A percentile compares a stretch with the other conserved stretches of the same genome.
These are phyloP conservation scores for Xylocopa sonorina DNA, from an alignment of 1,140 invertebrate species.

Conservation along the genomic window DNA sequence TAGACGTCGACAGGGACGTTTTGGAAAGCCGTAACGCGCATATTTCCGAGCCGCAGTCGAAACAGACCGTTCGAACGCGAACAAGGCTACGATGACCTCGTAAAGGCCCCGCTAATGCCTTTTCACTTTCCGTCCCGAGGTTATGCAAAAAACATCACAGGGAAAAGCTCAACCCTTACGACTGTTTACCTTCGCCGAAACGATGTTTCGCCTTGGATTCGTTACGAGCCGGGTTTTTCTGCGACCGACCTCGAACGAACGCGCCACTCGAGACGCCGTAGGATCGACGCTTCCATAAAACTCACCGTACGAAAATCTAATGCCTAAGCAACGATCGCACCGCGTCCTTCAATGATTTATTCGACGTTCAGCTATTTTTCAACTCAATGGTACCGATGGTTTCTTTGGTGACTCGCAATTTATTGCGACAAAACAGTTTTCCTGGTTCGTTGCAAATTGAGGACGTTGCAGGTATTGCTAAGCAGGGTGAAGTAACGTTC, in stretches of 20 bases:
- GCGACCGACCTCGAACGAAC: background rate
- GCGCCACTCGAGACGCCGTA: constrained; percentile 15
- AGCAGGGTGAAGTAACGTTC: too few relatives aligned
- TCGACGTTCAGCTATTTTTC: background rate
- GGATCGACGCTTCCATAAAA: constrained; percentile 50
- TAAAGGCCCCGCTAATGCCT: constrained; percentile 23
- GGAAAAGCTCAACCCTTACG: constrained; percentile 39
- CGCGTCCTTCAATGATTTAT: background rate
- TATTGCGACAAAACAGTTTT: too few relatives aligned
- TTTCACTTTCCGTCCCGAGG: constrained; percentile 52
- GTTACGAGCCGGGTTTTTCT: constrained; percentile 65
- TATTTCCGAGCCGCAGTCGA: background rate
- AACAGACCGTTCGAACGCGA: background rate
- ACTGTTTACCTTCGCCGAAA: constrained; percentile 59
- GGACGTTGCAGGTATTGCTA: too few relatives aligned
- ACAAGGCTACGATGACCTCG: constrained; percentile 3
- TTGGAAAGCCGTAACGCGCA: constrained; percentile 3
- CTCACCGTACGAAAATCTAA: background rate
- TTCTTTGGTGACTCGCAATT: too few relatives aligned
- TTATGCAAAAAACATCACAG: constrained; percentile 58
- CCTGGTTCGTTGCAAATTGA: too few relatives aligned
- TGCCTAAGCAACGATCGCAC: background rate
- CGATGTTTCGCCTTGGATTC: constrained; percentile 73
- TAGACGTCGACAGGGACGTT: background rate
- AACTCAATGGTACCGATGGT: background rate